These are phyloP conservation scores for Leucania comma DNA, from an alignment of 2,888 invertebrate species.

Conservation along the genomic window DNA sequence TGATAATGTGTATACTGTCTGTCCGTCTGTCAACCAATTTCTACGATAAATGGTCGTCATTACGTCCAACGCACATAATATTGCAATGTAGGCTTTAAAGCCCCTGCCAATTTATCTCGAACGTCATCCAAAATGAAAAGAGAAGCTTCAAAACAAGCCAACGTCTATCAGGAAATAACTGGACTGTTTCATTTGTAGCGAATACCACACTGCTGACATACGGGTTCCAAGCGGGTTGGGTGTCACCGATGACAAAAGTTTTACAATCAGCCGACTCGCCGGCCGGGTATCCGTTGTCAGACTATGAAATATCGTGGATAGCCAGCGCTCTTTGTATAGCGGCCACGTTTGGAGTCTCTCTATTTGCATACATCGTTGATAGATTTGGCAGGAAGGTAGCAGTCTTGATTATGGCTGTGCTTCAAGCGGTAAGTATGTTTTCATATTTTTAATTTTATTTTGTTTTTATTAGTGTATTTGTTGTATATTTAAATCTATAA, in stretches of 20 bases:
- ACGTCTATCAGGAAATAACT: constrained; percentile 29
- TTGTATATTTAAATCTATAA: neutral
- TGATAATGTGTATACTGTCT: too few relatives aligned
- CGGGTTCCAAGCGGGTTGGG: constrained; percentile 82
- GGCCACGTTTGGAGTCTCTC: constrained; percentile 77
- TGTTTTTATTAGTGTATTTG: neutral
- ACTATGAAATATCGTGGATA: constrained; percentile 78
- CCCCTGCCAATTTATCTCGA: neutral
- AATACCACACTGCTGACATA: constrained; percentile 78
- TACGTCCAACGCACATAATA: neutral
- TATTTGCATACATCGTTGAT: constrained; percentile 81
- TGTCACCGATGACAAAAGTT: constrained; percentile 80
- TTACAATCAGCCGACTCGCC: constrained; percentile 75
- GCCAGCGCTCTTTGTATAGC: constrained; percentile 81
- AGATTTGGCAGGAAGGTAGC: constrained; percentile 80
- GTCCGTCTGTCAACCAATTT: too few relatives aligned
- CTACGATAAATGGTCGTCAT: too few relatives aligned
- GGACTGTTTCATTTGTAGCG: constrained; percentile 72
- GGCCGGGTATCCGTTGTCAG: constrained; percentile 71
- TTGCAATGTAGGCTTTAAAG: neutral
- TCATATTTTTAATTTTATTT: neutral
- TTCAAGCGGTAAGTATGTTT: constrained; percentile 53
- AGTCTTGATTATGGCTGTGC: constrained; percentile 78
- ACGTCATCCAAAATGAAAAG: neutral
- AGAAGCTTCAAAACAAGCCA: constrained; percentile 4